phyloP scores from a whole-genome alignment of 2,888 invertebrate species.

The Troglohyphantes excavatus region DNA sequence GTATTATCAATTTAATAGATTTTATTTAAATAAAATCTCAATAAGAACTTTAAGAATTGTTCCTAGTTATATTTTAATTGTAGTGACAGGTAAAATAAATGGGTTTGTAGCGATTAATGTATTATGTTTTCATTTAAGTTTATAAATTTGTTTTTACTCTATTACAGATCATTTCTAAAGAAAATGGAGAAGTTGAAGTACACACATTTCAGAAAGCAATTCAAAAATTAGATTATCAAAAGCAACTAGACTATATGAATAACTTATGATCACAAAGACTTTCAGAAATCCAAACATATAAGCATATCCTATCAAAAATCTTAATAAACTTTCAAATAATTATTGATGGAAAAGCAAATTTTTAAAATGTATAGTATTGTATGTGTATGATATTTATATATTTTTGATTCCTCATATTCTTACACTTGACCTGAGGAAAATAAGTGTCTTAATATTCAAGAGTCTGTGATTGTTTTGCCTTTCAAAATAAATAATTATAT shows the following conservation, averaged over 20 bases:
- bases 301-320: not conserved
- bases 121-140: too few species aligned
- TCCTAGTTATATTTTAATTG: too few species aligned
- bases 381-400: too few species aligned
- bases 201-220: constrained; percentile 37
- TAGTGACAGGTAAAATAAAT: too few species aligned
- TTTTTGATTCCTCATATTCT: too few species aligned
- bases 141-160: not conserved
- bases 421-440: not conserved
- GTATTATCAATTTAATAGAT: not conserved
- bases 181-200: constrained; percentile 67
- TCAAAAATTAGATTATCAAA: constrained; percentile 30
- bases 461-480: not conserved
- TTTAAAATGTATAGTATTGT: too few species aligned
- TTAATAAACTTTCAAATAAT: not conserved
- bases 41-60: too few species aligned
- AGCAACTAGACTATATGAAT: constrained; percentile 49
- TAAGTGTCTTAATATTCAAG: not conserved
- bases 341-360: not conserved
- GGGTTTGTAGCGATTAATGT: too few species aligned
- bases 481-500: not conserved
- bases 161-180: constrained; percentile 60
- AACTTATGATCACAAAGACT: constrained; percentile 24
- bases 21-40: not conserved
- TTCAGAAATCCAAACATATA: not conserved